Evolutionary conservation across 2,888 invertebrate species (phyloP).

Genomic region (Drosophila diplacantha): DNA sequence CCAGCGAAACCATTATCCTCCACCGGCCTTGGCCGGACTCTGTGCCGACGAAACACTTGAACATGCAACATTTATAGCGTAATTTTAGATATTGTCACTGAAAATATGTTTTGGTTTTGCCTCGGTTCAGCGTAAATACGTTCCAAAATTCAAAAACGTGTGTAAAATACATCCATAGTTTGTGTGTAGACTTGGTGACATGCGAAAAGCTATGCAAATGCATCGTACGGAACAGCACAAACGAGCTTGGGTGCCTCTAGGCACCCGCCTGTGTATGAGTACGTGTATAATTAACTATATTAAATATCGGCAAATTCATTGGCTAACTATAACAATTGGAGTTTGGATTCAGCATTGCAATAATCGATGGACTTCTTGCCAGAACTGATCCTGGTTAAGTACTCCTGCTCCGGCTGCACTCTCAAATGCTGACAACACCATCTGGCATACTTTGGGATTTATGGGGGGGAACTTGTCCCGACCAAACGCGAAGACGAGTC

Average conservation of each 20-base stretch:
- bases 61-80: conserved; percentile 56
- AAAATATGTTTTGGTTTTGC: conserved; percentile 46
- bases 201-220: conserved; percentile 62
- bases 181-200: conserved; percentile 19
- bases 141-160: conserved; percentile 48
- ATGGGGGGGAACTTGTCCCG: too few species aligned
- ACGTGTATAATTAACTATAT: conserved; percentile 33
- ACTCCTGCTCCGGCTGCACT: not conserved
- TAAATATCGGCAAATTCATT: conserved; percentile 47
- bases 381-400: not conserved
- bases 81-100: conserved; percentile 59
- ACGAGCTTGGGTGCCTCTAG: not conserved
- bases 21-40: not conserved
- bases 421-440: not conserved
- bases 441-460: not conserved
- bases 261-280: not conserved
- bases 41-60: conserved; percentile 19
- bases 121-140: conserved; percentile 42
- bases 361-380: not conserved
- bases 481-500: not conserved
- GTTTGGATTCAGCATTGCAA: conserved; percentile 5
- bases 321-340: conserved; percentile 49
- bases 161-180: conserved; percentile 27
- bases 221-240: conserved; percentile 50
- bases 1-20: not conserved